Evolutionary conservation across 2,797 vertebrate species (phyloP).

Genomic region (Lophura swinhoii): DNA sequence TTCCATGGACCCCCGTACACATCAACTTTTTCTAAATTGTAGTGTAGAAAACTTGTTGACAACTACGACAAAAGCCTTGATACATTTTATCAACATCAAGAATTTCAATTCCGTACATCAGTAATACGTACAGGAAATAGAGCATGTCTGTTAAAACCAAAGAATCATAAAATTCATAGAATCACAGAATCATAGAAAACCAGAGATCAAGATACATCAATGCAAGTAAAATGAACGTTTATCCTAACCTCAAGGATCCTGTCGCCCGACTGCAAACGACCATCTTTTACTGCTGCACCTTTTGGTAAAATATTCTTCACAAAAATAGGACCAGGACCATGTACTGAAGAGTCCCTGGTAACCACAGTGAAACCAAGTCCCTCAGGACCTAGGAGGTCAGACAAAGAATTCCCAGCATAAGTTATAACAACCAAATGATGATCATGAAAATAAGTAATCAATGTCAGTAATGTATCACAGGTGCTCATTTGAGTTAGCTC

Average conservation of each 20-base stretch:
- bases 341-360: constrained; percentile 94
- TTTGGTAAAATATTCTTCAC: constrained; percentile 98
- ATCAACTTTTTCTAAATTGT: neutral
- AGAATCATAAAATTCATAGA: neutral
- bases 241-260: constrained; percentile 92
- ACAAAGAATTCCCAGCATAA: neutral
- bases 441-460: neutral
- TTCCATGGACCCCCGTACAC: neutral
- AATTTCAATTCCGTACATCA: neutral
- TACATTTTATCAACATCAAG: neutral
- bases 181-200: neutral
- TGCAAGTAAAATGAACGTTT: neutral
- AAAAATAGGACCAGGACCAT: constrained; percentile 94
- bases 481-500: neutral
- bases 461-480: neutral
- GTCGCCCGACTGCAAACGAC: constrained; percentile 94
- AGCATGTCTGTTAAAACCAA: neutral
- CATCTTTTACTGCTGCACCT: constrained; percentile 95
- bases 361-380: constrained; percentile 98
- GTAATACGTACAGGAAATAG: neutral
- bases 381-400: constrained; percentile 85
- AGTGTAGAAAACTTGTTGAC: neutral
- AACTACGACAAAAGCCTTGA: neutral
- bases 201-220: neutral
- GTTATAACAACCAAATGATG: neutral